Evolutionary conservation across 2,888 invertebrate genomes (phyloP), one percentile per base, ranked within the genome.

Genomic region (Norana najaformis): DNA sequence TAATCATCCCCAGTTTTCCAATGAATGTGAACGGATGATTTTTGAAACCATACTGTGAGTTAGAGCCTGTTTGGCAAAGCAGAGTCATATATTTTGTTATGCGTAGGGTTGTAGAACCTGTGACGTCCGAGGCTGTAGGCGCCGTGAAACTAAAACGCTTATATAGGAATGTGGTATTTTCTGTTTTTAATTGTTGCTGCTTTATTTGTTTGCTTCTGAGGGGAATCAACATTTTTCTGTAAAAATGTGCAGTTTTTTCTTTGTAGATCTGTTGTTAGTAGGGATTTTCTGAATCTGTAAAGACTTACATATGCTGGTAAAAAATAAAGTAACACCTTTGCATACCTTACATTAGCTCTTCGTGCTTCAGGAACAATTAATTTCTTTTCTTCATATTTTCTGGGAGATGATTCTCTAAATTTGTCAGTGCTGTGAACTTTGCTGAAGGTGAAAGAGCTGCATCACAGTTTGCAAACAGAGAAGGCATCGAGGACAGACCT

Each of bases 401-500:
- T 30, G 47, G 47, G 23, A 47, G 47, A 20, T 47, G 13, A 2
- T 1, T n/a, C 3, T 30, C 30, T 69, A 69, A 69, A 69, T 69
- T 69, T 69, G 30, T n/a, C 69, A n/a, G 30, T 69, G 11, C n/a
- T 69, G 5, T 69, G 69, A 69, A 69, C 69, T n/a, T 69, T n/a
- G 30, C 69, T 37, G 85, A 85, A 95, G 95, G 92, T 95, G 38
- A 94, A 95, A 91, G 95, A 95, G 91, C 93, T 95, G 90, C 93
- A 94, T 91, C 94, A 94, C 91, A 95, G 95, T 82, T 92, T 95
- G 90, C 95, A 95, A 92, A 95, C 94, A 41, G 95, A 95, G 93
- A 95, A 95, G 91, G 94, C 95, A 3, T 94, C 94, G 0, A 92
- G 95, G 89, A 93, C 93, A 47, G 96, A 96, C 92, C 93, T 96